Conservation (phyloP, 2,797 vertebrate species). For the Chaunax sp. region DNA sequence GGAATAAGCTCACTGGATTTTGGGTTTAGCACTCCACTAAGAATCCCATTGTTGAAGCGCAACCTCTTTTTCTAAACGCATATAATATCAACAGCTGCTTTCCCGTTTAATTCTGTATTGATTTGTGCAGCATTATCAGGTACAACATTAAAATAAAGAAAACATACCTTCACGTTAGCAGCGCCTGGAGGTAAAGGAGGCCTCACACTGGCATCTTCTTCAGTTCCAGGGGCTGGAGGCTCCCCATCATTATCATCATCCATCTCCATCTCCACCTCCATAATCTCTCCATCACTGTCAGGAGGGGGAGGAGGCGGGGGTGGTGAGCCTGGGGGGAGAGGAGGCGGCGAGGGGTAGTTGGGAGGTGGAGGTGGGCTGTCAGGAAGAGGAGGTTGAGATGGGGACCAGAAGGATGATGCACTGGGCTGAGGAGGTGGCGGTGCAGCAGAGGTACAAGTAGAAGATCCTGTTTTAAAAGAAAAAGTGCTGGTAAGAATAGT, state of each 20-base stretch:
- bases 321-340: slow-evolving; percentile 84
- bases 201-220: slow-evolving; percentile 85
- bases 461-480: slow-evolving; percentile 41
- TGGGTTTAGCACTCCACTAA: no score
- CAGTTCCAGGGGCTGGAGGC: slow-evolving; percentile 95
- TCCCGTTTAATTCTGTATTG: not conserved
- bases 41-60: no score
- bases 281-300: slow-evolving; percentile 92
- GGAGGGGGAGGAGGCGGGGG: slow-evolving; percentile 85
- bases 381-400: slow-evolving; percentile 84
- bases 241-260: slow-evolving; percentile 95
- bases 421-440: slow-evolving; percentile 81
- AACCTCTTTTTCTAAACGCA: no score
- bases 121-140: not conserved
- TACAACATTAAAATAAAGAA: not conserved
- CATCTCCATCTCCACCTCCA: slow-evolving; percentile 99
- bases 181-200: slow-evolving; percentile 79
- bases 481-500: no score
- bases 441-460: slow-evolving; percentile 33
- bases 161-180: slow-evolving; percentile 81
- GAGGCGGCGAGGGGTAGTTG: slow-evolving; percentile 87
- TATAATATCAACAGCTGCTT: not conserved
- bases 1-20: no score
- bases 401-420: slow-evolving; percentile 77
- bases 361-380: slow-evolving; percentile 86